phyloP scores from a whole-genome alignment of 1,140 invertebrate species.

The Protaetia brevitarsis region DNA sequence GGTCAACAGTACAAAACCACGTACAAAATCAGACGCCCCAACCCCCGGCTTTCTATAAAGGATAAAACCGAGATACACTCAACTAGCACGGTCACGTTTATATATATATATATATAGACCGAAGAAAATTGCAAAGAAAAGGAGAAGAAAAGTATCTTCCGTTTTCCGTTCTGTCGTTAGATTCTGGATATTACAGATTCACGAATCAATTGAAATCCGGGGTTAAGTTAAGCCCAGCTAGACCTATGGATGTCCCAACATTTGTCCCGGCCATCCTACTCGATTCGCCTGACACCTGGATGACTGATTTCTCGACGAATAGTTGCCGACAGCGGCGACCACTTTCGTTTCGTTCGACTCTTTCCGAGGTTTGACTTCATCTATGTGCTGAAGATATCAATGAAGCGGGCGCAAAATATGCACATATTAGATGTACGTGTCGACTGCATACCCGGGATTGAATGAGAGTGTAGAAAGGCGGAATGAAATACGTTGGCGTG shows the following conservation, averaged over 20 bases:
- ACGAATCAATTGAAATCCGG: constrained; percentile 15
- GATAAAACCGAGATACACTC: background rate
- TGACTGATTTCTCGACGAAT: constrained; percentile 2
- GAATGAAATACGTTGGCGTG: too few species aligned
- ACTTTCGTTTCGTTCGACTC: background rate
- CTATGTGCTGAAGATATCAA: background rate
- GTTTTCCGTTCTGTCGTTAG: background rate
- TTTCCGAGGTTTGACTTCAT: background rate
- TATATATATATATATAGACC: background rate
- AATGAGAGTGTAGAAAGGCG: too few species aligned
- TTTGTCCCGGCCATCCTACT: background rate
- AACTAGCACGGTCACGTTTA: background rate
- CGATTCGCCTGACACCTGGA: background rate
- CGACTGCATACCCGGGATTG: too few species aligned
- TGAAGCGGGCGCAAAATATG: background rate
- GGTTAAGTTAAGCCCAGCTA: constrained; percentile 9
- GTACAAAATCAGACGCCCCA: too few species aligned
- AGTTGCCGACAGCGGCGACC: background rate
- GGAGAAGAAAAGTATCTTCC: background rate
- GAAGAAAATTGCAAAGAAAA: background rate
- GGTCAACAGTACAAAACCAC: too few species aligned
- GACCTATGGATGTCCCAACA: constrained; percentile 8
- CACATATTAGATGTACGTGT: background rate
- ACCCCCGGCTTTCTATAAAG: too few species aligned
- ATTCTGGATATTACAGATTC: constrained; percentile 1